Evolutionary conservation across 2,888 invertebrate genomes (phyloP).

Genomic region (Torymus tubicola): DNA sequence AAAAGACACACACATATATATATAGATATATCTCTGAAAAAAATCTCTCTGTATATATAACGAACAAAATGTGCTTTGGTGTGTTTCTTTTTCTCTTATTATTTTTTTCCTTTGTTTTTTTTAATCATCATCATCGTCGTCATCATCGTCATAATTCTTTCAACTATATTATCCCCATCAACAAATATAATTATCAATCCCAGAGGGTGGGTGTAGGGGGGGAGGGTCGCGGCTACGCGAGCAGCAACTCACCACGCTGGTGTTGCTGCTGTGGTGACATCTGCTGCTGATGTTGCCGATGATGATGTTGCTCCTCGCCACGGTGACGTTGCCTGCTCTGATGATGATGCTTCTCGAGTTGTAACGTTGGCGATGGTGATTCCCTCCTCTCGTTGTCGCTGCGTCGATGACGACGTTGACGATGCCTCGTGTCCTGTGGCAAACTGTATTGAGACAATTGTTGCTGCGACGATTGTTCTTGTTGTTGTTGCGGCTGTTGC

Average conservation of each 20-base stretch:
- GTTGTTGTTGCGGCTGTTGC: conserved; percentile 14
- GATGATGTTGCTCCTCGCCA: conserved; percentile 71
- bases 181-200: too few relatives aligned
- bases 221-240: conserved; percentile 76
- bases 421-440: conserved; percentile 26
- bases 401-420: conserved; percentile 41
- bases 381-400: conserved; percentile 16
- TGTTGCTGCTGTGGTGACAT: conserved; percentile 77
- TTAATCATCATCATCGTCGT: too few relatives aligned
- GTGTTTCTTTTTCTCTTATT: too few relatives aligned
- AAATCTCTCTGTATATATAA: too few relatives aligned
- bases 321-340: conserved; percentile 64
- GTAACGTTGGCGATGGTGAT: conserved; percentile 38
- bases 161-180: too few relatives aligned
- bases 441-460: neutral
- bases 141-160: too few relatives aligned
- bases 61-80: too few relatives aligned
- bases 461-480: too few relatives aligned
- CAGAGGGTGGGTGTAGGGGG: conserved; percentile 1
- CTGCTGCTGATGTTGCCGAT: conserved; percentile 76
- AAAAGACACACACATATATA: too few relatives aligned
- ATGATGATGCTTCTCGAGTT: conserved; percentile 53
- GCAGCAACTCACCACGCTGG: conserved; percentile 76
- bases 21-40: too few relatives aligned
- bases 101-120: too few relatives aligned